These are phyloP conservation scores for Leptopilina myrica DNA, from an alignment of 2,888 invertebrate species.

Conservation along the genomic window DNA sequence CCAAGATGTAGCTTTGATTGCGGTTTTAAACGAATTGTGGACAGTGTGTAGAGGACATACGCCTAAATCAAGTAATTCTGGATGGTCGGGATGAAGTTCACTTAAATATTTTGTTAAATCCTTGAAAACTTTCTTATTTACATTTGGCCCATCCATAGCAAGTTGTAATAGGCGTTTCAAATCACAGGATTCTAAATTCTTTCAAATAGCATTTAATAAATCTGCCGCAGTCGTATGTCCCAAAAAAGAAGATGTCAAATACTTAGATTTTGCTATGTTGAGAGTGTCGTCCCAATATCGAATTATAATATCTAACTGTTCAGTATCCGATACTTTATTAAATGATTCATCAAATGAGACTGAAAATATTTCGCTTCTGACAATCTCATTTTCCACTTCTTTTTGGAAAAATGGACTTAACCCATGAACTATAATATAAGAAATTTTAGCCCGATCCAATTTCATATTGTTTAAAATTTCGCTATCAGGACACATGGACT, in stretches of 20 bases:
- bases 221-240: conserved; percentile 53
- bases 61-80: conserved; percentile 47
- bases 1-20: conserved; percentile 56
- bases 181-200: conserved; percentile 43
- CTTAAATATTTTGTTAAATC: conserved; percentile 39
- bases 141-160: conserved; percentile 55
- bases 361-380: not conserved
- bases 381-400: not conserved
- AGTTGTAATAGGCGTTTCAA: conserved; percentile 53
- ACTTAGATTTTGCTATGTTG: conserved; percentile 56
- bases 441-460: too few relatives aligned
- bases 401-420: not conserved
- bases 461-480: too few relatives aligned
- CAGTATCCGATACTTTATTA: not conserved
- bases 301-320: conserved; percentile 62
- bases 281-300: conserved; percentile 56
- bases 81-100: conserved; percentile 42
- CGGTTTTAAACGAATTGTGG: conserved; percentile 2
- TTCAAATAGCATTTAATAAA: conserved; percentile 52
- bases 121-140: conserved; percentile 51
- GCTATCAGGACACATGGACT: too few relatives aligned
- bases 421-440: not conserved
- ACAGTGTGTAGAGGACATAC: not conserved
- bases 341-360: not conserved
- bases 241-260: conserved; percentile 58